Evolutionary conservation across 2,797 vertebrate genomes (phyloP), one percentile per base, ranked within the genome.

Genomic region (Hipposideros larvatus): DNA sequence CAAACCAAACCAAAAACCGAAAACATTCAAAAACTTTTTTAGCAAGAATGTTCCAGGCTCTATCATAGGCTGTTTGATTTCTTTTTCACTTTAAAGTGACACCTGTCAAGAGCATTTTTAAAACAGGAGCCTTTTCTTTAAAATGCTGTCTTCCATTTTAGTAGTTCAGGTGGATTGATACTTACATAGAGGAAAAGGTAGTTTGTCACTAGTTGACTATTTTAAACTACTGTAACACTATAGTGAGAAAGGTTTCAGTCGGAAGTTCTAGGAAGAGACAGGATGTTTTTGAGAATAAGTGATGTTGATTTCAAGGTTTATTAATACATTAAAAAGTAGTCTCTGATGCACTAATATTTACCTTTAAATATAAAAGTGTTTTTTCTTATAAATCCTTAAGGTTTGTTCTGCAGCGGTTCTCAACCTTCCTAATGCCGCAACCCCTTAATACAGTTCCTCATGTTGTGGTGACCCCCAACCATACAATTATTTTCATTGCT

Each of bases 351-450:
- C 98, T 98, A 98, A 97, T 98, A 98, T 98, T 98, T 98, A 95
- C 93, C 97, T 98, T 98, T 98, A 98, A 98, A 98, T 98, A 98
- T 98, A 98, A 98, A 99, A 98, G 97, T 98, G 97, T 97, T 98
- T 98, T 97, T 98, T 98, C 96, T 98, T 98, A 98, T 90, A 98
- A 98, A 98, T 98, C 98, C 98, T 98, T 98, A 98, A 98, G 98
- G 98, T 98, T 98, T 97, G 97, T 98, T 98, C 98, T 98, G 37
- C 37, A 37, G 37, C 37, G 37, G 37, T 37, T 37, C 37, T 37
- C 37, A 37, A 37, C 37, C 37, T 37, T 37, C 37, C 37, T 37
- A 37, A 37, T 37, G 37, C 37, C 37, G 37, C 37, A 3, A 37
- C 37, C 37, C 37, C 37, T 37, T 37, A 37, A 37, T 37, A 37